Base-by-base conservation (phyloP, 2,113 vertebrate genomes). In the Chloropsis hardwickii region DNA sequence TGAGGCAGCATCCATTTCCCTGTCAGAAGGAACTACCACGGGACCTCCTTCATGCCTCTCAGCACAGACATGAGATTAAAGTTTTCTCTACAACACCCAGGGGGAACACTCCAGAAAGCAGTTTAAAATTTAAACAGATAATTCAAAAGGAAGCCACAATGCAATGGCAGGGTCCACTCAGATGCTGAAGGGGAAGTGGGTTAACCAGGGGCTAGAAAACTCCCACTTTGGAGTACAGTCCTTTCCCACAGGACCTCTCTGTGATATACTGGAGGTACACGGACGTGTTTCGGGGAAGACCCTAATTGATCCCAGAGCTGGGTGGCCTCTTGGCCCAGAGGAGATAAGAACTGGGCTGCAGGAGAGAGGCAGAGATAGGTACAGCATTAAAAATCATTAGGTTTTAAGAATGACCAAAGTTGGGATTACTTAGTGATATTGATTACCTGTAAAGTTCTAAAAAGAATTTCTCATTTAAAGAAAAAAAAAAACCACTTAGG, bases 51-150 rank as follows among this genome's bases (percentile, higher is more conserved):
- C 94, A 79, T 92, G 93, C 61, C 70, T 89, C 73, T 79, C 89
- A 44, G 39, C 73, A 74, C 65, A 79, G 60, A 37, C 73, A 39
- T 57, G 93, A 97, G 91, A 97, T 95, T 95, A 91, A 95, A 94
- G 89, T 94, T 96, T 86, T 95, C 60, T 57, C 65, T 92, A 85
- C 70, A 91, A 85, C 56, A 87, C 96, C 27, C 40, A 2, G 56
- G 64, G 69, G 83, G 60, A 88, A 37, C 42, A 67, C 51, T 94
- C 37, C n/a, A 87, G 77, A 87, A 91, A 91, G 61, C 48, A 89
- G 77, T 84, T 94, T 87, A 92, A 94, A 92, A 95, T 95, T 95
- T 94, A 94, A 96, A 85, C 37, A 94, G 62, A 65, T 86, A 88
- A 81, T 84, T 95, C 93, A 91, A 88, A 94, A 92, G 60, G 86